These are phyloP conservation scores for Hemicrepidius hirtus DNA, from an alignment of 2,888 invertebrate species.

Conservation along the genomic window DNA sequence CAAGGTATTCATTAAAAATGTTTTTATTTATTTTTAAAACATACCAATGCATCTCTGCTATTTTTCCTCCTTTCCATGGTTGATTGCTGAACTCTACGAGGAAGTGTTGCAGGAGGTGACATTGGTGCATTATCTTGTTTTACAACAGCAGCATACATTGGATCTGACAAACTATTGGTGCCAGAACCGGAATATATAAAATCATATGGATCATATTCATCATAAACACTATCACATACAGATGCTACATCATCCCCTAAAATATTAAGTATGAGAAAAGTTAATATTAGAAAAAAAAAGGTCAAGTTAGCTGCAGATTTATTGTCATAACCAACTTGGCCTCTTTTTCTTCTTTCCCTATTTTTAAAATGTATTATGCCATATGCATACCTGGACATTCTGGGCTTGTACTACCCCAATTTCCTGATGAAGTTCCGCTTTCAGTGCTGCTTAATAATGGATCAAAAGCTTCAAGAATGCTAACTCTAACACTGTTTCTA, in stretches of 20 bases:
- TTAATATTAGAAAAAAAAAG: neutral
- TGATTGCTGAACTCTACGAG: slow-evolving; percentile 75
- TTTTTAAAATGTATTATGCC: too few species aligned
- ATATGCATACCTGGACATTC: slow-evolving; percentile 74
- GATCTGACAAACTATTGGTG: slow-evolving; percentile 79
- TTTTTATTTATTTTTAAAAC: neutral
- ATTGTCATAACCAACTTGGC: too few species aligned
- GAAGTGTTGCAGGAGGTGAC: slow-evolving; percentile 74
- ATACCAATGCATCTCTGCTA: slow-evolving; percentile 46
- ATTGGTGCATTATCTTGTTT: slow-evolving; percentile 74
- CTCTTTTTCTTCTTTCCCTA: too few species aligned
- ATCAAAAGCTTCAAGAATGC: slow-evolving; percentile 92
- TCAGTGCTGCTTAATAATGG: slow-evolving; percentile 82
- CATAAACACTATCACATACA: slow-evolving; percentile 80
- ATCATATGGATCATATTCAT: slow-evolving; percentile 87
- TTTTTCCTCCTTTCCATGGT: slow-evolving; percentile 72
- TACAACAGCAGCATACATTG: slow-evolving; percentile 81
- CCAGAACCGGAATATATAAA: slow-evolving; percentile 80
- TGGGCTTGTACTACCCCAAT: slow-evolving; percentile 66
- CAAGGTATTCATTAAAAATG: neutral
- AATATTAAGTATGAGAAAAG: slow-evolving; percentile 51
- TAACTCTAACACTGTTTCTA: slow-evolving; percentile 75
- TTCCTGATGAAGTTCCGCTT: slow-evolving; percentile 54
- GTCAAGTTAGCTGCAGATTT: too few species aligned
- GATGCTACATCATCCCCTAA: slow-evolving; percentile 75